Evolutionary conservation across 2,113 vertebrate species (phyloP).

Genomic region (Esox niger): DNA sequence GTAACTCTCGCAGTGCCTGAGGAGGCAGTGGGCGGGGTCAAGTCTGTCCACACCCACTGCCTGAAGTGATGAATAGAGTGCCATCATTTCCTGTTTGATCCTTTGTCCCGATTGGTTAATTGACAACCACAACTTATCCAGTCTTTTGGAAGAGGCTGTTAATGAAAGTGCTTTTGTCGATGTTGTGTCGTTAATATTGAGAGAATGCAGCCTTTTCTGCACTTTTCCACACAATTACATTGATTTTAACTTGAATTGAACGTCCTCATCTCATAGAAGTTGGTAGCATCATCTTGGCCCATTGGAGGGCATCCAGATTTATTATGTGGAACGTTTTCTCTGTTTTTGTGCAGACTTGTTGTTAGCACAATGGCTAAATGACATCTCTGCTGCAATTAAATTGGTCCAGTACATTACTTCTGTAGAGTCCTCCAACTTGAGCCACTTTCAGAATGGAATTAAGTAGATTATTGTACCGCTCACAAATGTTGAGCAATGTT

Average conservation of each 20-base stretch:
- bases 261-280: slow-evolving; percentile 1
- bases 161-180: neutral
- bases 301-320: slow-evolving; percentile 1
- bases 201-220: neutral
- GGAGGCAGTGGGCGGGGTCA: slow-evolving; percentile 12
- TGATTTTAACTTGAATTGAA: neutral
- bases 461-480: neutral
- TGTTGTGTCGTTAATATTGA: slow-evolving; percentile 6
- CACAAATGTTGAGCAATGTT: slow-evolving; percentile 14
- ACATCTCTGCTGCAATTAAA: no score
- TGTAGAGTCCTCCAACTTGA: no score
- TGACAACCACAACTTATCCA: neutral
- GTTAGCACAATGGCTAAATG: no score
- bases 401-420: no score
- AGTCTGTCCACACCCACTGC: slow-evolving; percentile 12
- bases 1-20: slow-evolving; percentile 16
- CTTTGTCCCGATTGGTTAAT: slow-evolving; percentile 10
- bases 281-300: slow-evolving; percentile 3
- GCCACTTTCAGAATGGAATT: no score
- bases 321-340: neutral
- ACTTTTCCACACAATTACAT: slow-evolving; percentile 1
- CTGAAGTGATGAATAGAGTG: slow-evolving; percentile 14
- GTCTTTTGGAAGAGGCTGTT: slow-evolving; percentile 4
- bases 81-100: slow-evolving; percentile 3
- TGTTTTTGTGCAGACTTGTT: no score